These are phyloP conservation scores for Molossus molossus DNA, from an alignment of 2,797 vertebrate species.

Conservation along the genomic window DNA sequence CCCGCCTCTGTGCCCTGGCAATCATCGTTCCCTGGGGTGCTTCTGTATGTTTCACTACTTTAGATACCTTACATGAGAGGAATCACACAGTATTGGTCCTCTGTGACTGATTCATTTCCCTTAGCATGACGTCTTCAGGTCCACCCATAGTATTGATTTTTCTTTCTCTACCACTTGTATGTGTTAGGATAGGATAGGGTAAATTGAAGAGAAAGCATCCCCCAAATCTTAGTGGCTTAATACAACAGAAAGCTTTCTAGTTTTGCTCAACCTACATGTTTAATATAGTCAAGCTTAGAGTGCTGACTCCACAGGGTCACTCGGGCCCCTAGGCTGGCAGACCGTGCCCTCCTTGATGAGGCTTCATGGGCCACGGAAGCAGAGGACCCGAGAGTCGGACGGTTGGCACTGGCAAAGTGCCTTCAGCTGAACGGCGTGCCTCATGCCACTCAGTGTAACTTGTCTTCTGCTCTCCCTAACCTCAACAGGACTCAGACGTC, in stretches of 20 bases:
- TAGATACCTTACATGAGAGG: neutral
- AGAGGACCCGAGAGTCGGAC: neutral
- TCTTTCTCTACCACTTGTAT: neutral
- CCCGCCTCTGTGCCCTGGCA: fast-evolving
- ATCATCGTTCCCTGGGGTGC: neutral
- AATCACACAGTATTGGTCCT: neutral
- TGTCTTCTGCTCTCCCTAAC: neutral
- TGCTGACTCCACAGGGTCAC: neutral
- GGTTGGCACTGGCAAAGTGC: no score
- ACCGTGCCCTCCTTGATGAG: neutral
- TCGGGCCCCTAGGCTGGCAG: neutral
- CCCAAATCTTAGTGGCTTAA: neutral
- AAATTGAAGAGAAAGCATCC: neutral
- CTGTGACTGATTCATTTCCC: neutral
- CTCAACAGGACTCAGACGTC: neutral
- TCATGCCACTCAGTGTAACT: neutral
- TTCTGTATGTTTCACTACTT: neutral
- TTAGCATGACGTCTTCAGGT: neutral
- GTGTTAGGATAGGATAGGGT: neutral
- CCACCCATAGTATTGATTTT: neutral
- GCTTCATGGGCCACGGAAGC: neutral
- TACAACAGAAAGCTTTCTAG: neutral
- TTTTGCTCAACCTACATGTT: neutral
- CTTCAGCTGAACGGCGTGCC: neutral
- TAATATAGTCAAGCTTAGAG: neutral